These are phyloP conservation scores for Sciurus niger DNA, from an alignment of 2,113 vertebrate species.

Conservation along the genomic window DNA sequence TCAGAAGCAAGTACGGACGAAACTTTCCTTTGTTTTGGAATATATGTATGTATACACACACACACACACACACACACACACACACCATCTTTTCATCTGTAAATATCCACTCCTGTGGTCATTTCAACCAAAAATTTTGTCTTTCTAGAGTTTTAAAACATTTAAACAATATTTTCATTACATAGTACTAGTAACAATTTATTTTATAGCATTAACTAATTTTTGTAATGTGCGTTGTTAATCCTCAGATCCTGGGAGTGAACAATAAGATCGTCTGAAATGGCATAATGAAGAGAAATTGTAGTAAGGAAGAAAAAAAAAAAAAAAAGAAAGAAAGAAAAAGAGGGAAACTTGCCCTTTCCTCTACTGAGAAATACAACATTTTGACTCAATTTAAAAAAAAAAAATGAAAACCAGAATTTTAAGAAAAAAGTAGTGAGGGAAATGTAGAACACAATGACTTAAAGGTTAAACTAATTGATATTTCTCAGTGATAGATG, in stretches of 20 bases:
- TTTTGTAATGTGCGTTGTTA: conserved; percentile 14
- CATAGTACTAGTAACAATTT: conserved; percentile 11
- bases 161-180: conserved; percentile 26
- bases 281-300: neutral
- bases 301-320: neutral
- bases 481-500: neutral
- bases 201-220: neutral
- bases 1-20: neutral
- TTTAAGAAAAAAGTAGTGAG: conserved; percentile 19
- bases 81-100: neutral
- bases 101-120: neutral
- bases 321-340: neutral
- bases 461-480: neutral
- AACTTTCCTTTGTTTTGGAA: conserved; percentile 21
- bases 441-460: neutral
- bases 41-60: too few species aligned
- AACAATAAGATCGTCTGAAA: neutral
- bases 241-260: neutral
- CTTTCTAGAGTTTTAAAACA: conserved; percentile 44
- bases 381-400: neutral
- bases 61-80: neutral
- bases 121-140: neutral
- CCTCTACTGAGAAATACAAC: neutral
- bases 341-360: neutral
- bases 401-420: neutral